These are phyloP conservation scores for Salvelinus fontinalis DNA, from an alignment of 2,113 vertebrate species.

Conservation along the genomic window DNA sequence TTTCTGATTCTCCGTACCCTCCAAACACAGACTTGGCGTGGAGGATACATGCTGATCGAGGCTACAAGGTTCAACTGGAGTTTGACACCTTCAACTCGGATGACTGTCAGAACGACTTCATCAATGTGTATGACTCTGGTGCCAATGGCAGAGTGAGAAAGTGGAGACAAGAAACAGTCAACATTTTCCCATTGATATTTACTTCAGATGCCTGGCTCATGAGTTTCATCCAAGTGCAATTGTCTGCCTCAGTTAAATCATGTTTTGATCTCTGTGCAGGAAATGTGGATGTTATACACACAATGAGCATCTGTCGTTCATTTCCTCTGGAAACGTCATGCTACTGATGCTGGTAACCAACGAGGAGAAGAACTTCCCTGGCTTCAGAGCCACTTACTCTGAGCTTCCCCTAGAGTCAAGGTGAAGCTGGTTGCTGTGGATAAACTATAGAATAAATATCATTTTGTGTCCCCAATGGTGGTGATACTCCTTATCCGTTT, in stretches of 20 bases:
- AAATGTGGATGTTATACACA: constrained; percentile 82
- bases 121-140: constrained; percentile 87
- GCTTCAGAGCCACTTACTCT: constrained; percentile 85
- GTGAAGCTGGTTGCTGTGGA: constrained; percentile 37
- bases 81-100: constrained; percentile 84
- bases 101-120: constrained; percentile 72
- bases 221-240: neutral
- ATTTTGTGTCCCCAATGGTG: neutral
- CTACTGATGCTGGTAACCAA: constrained; percentile 83
- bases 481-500: neutral
- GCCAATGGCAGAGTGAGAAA: constrained; percentile 78
- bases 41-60: constrained; percentile 79
- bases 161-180: neutral
- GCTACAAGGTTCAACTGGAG: constrained; percentile 78
- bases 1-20: constrained; percentile 80
- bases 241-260: neutral
- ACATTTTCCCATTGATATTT: neutral
- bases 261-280: constrained; percentile 60
- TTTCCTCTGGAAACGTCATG: constrained; percentile 91
- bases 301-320: constrained; percentile 81
- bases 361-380: constrained; percentile 80
- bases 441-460: no score
- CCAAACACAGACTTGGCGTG: constrained; percentile 79
- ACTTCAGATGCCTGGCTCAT: neutral
- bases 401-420: constrained; percentile 75